Conservation (phyloP, 2,888 invertebrate genomes). For the Orchesellides sinensis region DNA sequence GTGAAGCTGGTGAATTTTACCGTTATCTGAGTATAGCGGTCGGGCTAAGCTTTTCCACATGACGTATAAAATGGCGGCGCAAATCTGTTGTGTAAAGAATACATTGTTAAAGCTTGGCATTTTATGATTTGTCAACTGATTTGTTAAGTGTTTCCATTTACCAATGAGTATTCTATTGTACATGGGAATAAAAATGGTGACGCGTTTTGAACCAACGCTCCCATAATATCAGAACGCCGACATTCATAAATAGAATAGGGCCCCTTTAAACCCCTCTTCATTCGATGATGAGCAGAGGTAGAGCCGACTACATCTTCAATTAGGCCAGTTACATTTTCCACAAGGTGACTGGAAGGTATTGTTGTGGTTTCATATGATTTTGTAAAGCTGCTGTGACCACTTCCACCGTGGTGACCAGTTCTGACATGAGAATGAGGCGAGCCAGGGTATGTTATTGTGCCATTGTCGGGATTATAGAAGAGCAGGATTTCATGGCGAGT, state of each 20-base stretch:
- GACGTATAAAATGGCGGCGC: slow-evolving; percentile 91
- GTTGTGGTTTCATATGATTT: not conserved
- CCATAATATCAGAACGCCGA: slow-evolving; percentile 79
- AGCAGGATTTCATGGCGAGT: slow-evolving; percentile 78
- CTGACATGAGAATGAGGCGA: slow-evolving; percentile 1
- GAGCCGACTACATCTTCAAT: not conserved
- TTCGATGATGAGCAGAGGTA: slow-evolving; percentile 51
- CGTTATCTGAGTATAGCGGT: slow-evolving; percentile 4
- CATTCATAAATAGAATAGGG: slow-evolving; percentile 76
- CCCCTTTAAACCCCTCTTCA: slow-evolving; percentile 70
- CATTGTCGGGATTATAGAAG: slow-evolving; percentile 74
- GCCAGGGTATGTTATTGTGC: slow-evolving; percentile 50
- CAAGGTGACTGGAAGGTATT: not conserved
- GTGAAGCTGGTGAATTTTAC: slow-evolving; percentile 37
- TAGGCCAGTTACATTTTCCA: not conserved
- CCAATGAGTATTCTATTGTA: slow-evolving; percentile 91
- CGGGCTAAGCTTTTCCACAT: slow-evolving; percentile 87
- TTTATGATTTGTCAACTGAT: not conserved
- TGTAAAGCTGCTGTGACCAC: slow-evolving; percentile 13
- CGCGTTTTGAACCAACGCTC: slow-evolving; percentile 82
- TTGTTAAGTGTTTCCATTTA: not conserved
- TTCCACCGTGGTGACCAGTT: slow-evolving; percentile 17
- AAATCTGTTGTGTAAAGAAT: slow-evolving; percentile 79
- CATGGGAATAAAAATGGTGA: slow-evolving; percentile 93
- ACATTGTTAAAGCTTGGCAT: not conserved